Percentiles rank a stretch among this genome's conserved stretches.
Conservation (phyloP, 2,113 vertebrate genomes). For the Alosa alosa region DNA sequence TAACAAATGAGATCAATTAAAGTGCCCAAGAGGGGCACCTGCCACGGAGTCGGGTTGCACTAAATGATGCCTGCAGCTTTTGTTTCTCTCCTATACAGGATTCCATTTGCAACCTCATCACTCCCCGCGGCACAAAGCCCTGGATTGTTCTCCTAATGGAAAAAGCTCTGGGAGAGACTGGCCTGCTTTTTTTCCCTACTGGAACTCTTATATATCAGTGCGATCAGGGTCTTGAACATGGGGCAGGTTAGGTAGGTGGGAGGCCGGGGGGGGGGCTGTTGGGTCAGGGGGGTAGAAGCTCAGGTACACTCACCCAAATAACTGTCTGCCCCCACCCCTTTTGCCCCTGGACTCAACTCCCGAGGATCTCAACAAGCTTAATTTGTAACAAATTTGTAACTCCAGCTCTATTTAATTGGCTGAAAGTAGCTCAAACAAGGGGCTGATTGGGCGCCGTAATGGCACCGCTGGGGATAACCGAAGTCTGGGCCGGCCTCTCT, state of each 20-base stretch:
- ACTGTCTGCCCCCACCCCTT: conserved; percentile 55
- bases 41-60: conserved; percentile 85
- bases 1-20: conserved; percentile 99
- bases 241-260: conserved; percentile 53
- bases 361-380: conserved; percentile 72
- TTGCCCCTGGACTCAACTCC: conserved; percentile 64
- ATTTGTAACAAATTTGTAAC: conserved; percentile 85
- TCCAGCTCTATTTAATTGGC: conserved; percentile 64
- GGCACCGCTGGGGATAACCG: conserved; percentile 40
- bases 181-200: conserved; percentile 67
- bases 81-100: conserved; percentile 73
- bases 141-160: conserved; percentile 84
- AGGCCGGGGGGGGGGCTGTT: conserved; percentile 46
- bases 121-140: conserved; percentile 75
- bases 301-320: conserved; percentile 62
- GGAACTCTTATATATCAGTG: conserved; percentile 74
- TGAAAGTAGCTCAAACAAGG: conserved; percentile 61
- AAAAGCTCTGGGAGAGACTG: conserved; percentile 72
- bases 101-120: conserved; percentile 79
- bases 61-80: conserved; percentile 82
- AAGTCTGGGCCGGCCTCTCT: not conserved
- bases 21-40: conserved; percentile 86
- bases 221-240: conserved; percentile 68
- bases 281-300: conserved; percentile 44
- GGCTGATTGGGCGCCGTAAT: conserved; percentile 62